Evolutionary conservation across 35 echinoderm and acorn worm genomes (phyloP).

Genomic region (Heliocidaris erythrogramma): DNA sequence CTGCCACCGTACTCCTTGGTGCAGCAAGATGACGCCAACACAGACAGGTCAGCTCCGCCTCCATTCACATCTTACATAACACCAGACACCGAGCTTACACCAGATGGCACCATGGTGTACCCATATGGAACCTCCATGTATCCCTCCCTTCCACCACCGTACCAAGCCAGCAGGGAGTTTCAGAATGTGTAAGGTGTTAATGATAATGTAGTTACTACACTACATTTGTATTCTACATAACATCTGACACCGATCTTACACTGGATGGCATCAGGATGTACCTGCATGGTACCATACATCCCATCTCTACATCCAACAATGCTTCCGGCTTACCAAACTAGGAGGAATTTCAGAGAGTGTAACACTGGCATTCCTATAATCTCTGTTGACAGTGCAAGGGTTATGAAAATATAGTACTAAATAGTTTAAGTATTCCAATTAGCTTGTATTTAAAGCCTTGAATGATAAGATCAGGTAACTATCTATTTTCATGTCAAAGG

Average conservation of each 20-base stretch:
- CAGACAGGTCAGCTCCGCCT: neutral
- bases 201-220: neutral
- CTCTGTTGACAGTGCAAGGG: too few relatives aligned
- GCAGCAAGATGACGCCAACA: neutral
- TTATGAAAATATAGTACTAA: too few relatives aligned
- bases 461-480: too few relatives aligned
- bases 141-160: neutral
- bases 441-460: too few relatives aligned
- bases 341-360: too few relatives aligned
- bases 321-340: too few relatives aligned
- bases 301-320: neutral
- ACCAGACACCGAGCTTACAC: neutral
- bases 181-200: neutral
- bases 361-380: too few relatives aligned
- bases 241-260: neutral
- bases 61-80: neutral
- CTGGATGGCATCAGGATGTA: neutral
- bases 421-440: too few relatives aligned
- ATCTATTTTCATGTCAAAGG: too few relatives aligned
- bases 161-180: slow-evolving; percentile 20
- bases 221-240: neutral
- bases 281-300: neutral
- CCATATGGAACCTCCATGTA: neutral
- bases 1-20: slow-evolving; percentile 5
- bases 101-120: neutral